Evolutionary conservation across 35 echinoderm and acorn worm species (phyloP).

Genomic region (Apostichopus parvimensis): DNA sequence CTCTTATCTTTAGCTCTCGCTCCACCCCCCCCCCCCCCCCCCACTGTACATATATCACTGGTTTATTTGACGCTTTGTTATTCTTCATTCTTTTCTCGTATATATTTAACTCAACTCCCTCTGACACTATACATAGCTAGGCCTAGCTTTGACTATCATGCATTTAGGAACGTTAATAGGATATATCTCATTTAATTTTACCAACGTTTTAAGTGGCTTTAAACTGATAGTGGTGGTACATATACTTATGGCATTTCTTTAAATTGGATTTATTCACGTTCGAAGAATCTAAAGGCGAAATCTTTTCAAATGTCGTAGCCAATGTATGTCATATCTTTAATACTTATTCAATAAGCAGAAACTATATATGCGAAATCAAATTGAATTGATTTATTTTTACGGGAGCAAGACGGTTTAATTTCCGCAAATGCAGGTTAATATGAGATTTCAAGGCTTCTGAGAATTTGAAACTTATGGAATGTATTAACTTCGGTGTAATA

Average conservation of each 20-base stretch:
- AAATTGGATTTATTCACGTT: not conserved
- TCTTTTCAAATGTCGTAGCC: not conserved
- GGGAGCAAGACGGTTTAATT: not conserved
- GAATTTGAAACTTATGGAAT: not conserved
- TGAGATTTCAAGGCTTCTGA: not conserved
- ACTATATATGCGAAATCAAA: not conserved
- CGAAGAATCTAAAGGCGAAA: not conserved
- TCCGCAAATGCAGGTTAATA: not conserved
- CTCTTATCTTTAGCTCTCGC: no score
- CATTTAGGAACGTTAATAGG: not conserved
- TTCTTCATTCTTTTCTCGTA: no score
- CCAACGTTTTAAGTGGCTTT: not conserved
- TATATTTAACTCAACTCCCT: no score
- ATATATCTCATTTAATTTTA: conserved; percentile 11
- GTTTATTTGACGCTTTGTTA: no score
- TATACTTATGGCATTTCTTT: not conserved
- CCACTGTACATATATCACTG: no score
- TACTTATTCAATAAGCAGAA: conserved; percentile 40
- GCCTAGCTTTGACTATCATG: not conserved
- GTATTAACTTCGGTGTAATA: no score
- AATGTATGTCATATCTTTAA: not conserved
- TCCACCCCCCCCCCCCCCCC: no score
- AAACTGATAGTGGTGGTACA: not conserved
- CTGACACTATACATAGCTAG: no score
- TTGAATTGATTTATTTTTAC: conserved; percentile 3